phyloP scores from a whole-genome alignment of 2,113 vertebrate species.

The Istiophorus platypterus region DNA sequence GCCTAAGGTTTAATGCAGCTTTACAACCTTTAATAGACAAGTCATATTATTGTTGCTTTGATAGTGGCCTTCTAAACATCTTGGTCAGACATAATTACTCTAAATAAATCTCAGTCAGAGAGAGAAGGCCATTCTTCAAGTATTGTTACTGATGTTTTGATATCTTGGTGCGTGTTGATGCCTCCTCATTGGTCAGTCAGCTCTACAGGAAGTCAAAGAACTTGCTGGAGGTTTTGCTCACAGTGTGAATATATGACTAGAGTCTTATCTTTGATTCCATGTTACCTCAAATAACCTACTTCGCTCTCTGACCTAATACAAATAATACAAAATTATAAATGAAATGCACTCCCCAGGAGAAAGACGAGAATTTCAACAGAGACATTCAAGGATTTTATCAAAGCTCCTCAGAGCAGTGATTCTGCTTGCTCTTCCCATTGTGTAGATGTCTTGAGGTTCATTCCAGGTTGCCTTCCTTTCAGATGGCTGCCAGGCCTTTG shows the following conservation, averaged over 20 bases:
- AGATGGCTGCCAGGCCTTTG: constrained; percentile 27
- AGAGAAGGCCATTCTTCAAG: neutral
- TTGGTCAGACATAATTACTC: neutral
- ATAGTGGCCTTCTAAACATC: neutral
- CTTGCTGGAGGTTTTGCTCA: constrained; percentile 10
- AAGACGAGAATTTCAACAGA: neutral
- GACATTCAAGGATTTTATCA: constrained; percentile 75
- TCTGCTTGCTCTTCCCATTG: constrained; percentile 40
- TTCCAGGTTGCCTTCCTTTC: constrained; percentile 50
- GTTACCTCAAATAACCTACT: neutral
- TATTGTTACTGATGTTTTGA: neutral
- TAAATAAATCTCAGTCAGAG: neutral
- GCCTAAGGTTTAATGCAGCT: neutral
- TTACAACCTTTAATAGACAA: neutral
- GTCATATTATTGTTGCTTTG: neutral
- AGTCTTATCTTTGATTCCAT: constrained; percentile 6
- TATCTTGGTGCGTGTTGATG: too few species aligned
- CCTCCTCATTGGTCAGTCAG: neutral
- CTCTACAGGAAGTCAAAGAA: neutral
- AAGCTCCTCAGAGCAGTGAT: constrained; percentile 48
- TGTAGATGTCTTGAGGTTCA: constrained; percentile 41
- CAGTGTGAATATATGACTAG: constrained; percentile 35
- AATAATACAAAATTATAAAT: constrained; percentile 11
- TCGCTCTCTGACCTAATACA: neutral
- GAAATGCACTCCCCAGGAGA: neutral